Conservation (phyloP, 2,113 vertebrate species). For the Vidua chalybeata region DNA sequence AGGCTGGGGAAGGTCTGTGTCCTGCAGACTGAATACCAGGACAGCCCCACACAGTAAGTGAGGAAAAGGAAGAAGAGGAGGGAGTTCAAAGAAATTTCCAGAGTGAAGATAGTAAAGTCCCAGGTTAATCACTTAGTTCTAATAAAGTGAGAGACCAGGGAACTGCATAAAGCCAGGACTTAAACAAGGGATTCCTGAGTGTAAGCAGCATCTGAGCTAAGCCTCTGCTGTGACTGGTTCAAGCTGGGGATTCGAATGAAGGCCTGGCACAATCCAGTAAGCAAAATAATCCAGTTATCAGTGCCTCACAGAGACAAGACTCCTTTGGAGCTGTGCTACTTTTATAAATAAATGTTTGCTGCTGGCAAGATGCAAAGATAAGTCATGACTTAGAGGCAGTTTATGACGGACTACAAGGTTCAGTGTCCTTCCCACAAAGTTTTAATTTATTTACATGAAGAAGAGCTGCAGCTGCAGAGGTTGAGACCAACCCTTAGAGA, state of each 20-base stretch:
- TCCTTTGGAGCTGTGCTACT: not conserved
- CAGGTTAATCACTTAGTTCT: not conserved
- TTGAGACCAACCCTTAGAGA: not conserved
- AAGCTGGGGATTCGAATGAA: not conserved
- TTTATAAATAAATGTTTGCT: not conserved
- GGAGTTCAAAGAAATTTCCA: not conserved
- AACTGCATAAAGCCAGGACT: not conserved
- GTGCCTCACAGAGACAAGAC: not conserved
- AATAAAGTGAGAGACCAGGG: not conserved
- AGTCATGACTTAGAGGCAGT: not conserved
- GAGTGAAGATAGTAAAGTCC: not conserved
- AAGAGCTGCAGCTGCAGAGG: not conserved
- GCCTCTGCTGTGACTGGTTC: not conserved
- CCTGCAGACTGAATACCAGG: not conserved
- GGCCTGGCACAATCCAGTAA: not conserved
- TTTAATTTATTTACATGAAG: not conserved
- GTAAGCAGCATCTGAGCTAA: not conserved
- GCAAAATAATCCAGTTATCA: not conserved
- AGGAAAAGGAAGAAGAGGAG: not conserved
- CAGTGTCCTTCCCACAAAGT: not conserved
- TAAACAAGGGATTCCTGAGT: not conserved
- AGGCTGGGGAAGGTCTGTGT: not conserved
- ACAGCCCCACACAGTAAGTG: not conserved
- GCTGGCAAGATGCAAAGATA: not conserved
- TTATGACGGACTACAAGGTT: not conserved